phyloP scores from a whole-genome alignment of 1,140 invertebrate genomes.

The Venustaconcha ellipsiformis region DNA sequence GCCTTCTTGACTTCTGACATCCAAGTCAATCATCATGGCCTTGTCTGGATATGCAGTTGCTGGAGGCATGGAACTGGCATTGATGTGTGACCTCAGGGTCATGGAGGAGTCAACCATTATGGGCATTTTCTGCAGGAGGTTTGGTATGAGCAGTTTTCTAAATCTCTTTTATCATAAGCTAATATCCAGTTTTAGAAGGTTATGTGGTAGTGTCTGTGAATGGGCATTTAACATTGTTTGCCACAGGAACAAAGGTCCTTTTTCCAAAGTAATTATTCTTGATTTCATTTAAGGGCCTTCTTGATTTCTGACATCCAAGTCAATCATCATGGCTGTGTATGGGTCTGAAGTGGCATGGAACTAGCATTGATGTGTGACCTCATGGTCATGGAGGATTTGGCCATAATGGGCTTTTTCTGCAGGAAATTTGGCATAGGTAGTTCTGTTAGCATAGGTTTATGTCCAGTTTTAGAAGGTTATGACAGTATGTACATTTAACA shows the following conservation, averaged over 20 bases:
- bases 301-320: constrained; percentile 78
- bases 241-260: too few relatives aligned
- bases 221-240: accelerated
- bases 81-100: constrained; percentile 90
- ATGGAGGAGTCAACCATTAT: constrained; percentile 86
- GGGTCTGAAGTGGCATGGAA: constrained; percentile 93
- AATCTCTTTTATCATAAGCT: too few relatives aligned
- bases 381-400: constrained; percentile 85
- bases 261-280: too few relatives aligned
- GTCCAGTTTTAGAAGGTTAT: too few relatives aligned
- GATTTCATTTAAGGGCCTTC: constrained; percentile 38
- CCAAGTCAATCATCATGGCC: constrained; percentile 88
- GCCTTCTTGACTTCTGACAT: constrained; percentile 69
- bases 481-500: too few relatives aligned
- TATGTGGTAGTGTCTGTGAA: too few relatives aligned
- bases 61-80: constrained; percentile 88
- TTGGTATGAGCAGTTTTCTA: constrained; percentile 73
- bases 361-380: constrained; percentile 92
- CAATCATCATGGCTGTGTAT: constrained; percentile 85
- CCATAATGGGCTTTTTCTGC: constrained; percentile 76
- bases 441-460: too few relatives aligned
- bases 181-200: too few relatives aligned
- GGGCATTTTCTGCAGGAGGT: constrained; percentile 86
- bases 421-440: too few relatives aligned
- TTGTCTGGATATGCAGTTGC: constrained; percentile 90